These are phyloP conservation scores for Sipha maydis DNA, from an alignment of 2,888 invertebrate species.

Conservation along the genomic window DNA sequence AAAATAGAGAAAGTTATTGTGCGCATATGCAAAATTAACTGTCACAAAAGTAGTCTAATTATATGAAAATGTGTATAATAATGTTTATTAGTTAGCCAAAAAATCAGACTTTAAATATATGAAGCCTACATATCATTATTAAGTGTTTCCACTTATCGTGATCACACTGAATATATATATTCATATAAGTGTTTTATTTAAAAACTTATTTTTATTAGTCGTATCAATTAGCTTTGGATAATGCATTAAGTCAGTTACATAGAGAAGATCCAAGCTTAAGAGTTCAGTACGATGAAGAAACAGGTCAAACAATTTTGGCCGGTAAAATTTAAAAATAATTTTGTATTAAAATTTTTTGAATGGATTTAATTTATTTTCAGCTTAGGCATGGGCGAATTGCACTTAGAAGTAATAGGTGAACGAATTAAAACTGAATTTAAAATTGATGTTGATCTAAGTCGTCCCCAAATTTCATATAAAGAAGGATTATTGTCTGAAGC, in stretches of 20 bases:
- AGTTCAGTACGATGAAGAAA: constrained; percentile 79
- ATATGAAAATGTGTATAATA: too few relatives aligned
- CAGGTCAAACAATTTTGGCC: constrained; percentile 86
- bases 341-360: constrained; percentile 33
- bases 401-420: constrained; percentile 92
- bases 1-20: too few relatives aligned
- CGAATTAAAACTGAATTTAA: constrained; percentile 88
- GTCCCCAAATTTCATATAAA: constrained; percentile 90
- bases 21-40: too few relatives aligned
- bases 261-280: constrained; percentile 92
- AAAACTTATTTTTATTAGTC: constrained; percentile 68
- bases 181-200: background rate
- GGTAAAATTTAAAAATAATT: constrained; percentile 68
- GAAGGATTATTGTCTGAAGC: constrained; percentile 74
- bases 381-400: constrained; percentile 95
- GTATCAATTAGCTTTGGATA: constrained; percentile 80
- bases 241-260: constrained; percentile 81
- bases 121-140: too few relatives aligned
- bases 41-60: too few relatives aligned
- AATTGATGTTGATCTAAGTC: constrained; percentile 89
- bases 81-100: too few relatives aligned
- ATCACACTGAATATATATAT: too few relatives aligned
- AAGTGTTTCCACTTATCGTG: too few relatives aligned
- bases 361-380: constrained; percentile 37
- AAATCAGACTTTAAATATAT: too few relatives aligned